Evolutionary conservation across 2,888 invertebrate species (phyloP), one percentile per base, ranked within the genome.

Genomic region (Sylvicola cinctus): DNA sequence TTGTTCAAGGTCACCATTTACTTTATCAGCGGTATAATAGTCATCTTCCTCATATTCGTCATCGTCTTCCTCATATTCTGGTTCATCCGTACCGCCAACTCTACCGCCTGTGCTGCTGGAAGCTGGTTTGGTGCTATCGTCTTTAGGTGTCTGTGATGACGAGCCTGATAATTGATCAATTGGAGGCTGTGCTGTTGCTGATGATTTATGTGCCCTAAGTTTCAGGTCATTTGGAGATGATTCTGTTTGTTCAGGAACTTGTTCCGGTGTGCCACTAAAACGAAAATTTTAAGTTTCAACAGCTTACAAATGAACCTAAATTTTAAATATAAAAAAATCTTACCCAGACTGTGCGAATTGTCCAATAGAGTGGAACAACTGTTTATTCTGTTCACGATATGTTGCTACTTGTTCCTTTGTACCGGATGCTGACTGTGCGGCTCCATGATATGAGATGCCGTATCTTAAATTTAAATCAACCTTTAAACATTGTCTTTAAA

Each of bases 361-460:
- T 37, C 52, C 69, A 68, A 38, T 83, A 70, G 39, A 65, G 48
- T 37, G 80, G 71, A 52, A 84, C 64, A 43, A 65, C 64, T 52
- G 74, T 69, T 35, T 72, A 68, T 38, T 70, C 62, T 43, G 70
- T 63, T 36, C 81, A 70, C 33, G 77, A 70, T 43, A 84, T 50
- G 37, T 65, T 2, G 53, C 53, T 3, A 58, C 55, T 43, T 57
- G 66, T 47, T 70, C 68, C 44, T 66, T 65, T 20, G 68, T 59
- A 44, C 83, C 81, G 2, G 81, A 75, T 15, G 79, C 78, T 5
- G 84, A 73, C 52, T 85, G 84, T 3, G 84, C 81, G 1, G 78
- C 80, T 3, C 84, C 84, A 25, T 67, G 74, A 44, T 78, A 79
- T 7, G 72, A 70, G 26, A 79, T 74, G 15, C 78, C 78, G 46